A percentile compares a stretch with the other conserved stretches of the same genome.
Conservation (phyloP, 2,113 vertebrate genomes). For the Alouatta palliata region DNA sequence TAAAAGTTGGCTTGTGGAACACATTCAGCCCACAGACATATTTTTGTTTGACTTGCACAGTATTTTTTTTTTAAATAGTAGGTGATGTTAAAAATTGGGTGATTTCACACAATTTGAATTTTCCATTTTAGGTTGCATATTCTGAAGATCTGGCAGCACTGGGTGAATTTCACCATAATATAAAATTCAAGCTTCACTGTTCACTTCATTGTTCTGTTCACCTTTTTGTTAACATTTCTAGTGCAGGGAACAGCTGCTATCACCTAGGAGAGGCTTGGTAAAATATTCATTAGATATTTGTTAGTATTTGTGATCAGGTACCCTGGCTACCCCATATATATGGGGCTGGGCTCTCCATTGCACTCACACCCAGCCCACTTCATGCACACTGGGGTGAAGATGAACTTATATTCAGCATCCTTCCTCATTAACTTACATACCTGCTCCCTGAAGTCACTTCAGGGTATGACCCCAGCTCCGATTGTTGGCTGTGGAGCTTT, state of each 20-base stretch:
- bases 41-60: slow-evolving; percentile 3
- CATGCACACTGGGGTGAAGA: fast-evolving
- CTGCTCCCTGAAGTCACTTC: neutral
- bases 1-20: neutral
- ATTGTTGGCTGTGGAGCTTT: neutral
- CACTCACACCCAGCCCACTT: neutral
- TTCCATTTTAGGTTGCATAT: slow-evolving; percentile 26
- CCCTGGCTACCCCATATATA: fast-evolving
- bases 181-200: neutral
- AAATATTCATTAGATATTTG: neutral
- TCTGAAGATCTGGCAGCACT: neutral
- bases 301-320: neutral
- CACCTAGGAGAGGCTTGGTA: neutral
- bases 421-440: neutral
- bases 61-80: neutral
- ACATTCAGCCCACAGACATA: neutral
- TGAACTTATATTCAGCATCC: neutral
- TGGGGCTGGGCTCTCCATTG: neutral
- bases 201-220: neutral
- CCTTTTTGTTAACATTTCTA: neutral
- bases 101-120: neutral
- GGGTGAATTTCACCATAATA: neutral
- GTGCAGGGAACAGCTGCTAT: neutral
- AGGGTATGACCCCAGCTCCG: neutral
- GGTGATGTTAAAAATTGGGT: slow-evolving; percentile 17